Conservation (phyloP, 2,113 vertebrate genomes). For the Holacanthus passer region DNA sequence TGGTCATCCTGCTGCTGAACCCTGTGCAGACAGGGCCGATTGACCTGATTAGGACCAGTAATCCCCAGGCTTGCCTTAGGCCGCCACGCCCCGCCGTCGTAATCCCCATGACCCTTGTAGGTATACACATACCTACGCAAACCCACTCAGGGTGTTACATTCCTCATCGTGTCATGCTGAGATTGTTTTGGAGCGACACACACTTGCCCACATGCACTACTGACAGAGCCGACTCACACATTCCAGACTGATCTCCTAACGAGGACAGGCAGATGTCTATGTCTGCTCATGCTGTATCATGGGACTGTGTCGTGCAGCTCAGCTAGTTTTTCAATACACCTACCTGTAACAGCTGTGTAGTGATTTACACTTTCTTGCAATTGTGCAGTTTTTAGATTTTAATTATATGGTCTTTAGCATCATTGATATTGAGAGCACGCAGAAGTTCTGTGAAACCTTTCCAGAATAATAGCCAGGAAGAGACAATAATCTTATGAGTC, state of each 20-base stretch:
- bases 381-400: neutral
- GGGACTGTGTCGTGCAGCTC: conserved; percentile 9
- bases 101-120: conserved; percentile 76
- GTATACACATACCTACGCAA: conserved; percentile 42
- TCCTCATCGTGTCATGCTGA: conserved; percentile 42
- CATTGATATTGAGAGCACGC: neutral
- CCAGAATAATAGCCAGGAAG: neutral
- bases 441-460: neutral
- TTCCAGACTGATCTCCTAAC: conserved; percentile 56
- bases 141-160: conserved; percentile 47
- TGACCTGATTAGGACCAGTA: conserved; percentile 82
- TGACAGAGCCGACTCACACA: conserved; percentile 36
- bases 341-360: neutral
- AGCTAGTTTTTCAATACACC: neutral
- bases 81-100: conserved; percentile 60
- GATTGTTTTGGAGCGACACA: conserved; percentile 48
- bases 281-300: conserved; percentile 29
- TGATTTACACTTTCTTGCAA: neutral
- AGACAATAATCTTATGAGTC: neutral
- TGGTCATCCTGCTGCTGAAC: conserved; percentile 55
- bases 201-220: conserved; percentile 28
- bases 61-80: conserved; percentile 72
- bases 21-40: conserved; percentile 56
- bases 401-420: neutral
- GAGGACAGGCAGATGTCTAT: conserved; percentile 50